Conservation (phyloP, 2,113 vertebrate species). For the Calyptommatus sinebrachiatus region DNA sequence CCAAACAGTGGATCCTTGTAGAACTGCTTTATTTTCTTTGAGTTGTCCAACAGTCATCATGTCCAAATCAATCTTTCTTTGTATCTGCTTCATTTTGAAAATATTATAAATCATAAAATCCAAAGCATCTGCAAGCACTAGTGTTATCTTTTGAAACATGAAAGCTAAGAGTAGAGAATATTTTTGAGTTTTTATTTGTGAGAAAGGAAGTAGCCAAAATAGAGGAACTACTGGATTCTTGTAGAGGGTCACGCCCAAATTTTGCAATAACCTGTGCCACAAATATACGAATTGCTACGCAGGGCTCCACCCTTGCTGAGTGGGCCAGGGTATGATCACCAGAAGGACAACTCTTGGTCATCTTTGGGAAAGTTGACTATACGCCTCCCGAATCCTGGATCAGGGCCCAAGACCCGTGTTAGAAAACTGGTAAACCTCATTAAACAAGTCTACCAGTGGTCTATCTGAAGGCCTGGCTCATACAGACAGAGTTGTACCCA, state of each 20-base stretch:
- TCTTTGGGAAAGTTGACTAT: not conserved
- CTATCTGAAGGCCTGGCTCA: no score
- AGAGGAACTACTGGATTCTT: constrained; percentile 50
- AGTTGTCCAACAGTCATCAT: not conserved
- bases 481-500: no score
- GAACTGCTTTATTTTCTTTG: not conserved
- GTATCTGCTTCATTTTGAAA: not conserved
- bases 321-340: no score
- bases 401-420: no score
- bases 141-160: constrained; percentile 34
- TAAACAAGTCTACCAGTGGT: no score
- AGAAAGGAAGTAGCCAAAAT: constrained; percentile 52
- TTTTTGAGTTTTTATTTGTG: constrained; percentile 39
- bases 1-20: constrained; percentile 23
- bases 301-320: not conserved
- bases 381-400: no score
- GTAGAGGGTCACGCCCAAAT: constrained; percentile 28
- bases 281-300: constrained; percentile 25
- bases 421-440: no score
- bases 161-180: constrained; percentile 36
- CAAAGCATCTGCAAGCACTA: constrained; percentile 19
- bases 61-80: not conserved
- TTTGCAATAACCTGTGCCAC: constrained; percentile 18
- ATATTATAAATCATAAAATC: not conserved
- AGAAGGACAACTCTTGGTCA: not conserved